Conservation (phyloP, 2,797 vertebrate species). For the Anolis apletophallus region DNA sequence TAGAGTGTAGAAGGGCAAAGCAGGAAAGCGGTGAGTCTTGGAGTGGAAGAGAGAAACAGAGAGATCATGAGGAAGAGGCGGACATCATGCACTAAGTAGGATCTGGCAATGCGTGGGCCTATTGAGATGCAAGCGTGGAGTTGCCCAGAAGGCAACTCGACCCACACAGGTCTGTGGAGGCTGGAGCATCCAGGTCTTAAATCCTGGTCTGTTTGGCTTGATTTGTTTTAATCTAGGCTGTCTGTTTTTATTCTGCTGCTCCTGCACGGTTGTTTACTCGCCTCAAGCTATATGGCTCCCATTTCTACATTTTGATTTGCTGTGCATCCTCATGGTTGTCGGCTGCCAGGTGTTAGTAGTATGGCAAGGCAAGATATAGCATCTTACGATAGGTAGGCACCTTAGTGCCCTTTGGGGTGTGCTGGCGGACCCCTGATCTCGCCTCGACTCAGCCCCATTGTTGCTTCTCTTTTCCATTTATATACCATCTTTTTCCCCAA, state of each 20-base stretch:
- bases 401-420: background rate
- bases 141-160: background rate
- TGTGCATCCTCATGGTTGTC: background rate
- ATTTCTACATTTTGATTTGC: background rate
- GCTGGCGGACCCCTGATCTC: background rate
- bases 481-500: too few relatives aligned
- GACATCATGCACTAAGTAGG: background rate
- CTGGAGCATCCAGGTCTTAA: background rate
- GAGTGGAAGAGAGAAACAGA: too few relatives aligned
- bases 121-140: background rate
- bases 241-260: background rate
- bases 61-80: background rate
- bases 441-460: too few relatives aligned
- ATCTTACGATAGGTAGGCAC: background rate
- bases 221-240: background rate
- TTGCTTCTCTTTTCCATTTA: too few relatives aligned
- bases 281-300: constrained; percentile 1
- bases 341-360: background rate
- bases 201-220: background rate
- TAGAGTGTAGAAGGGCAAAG: background rate
- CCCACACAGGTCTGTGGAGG: background rate
- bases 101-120: background rate
- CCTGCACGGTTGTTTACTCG: background rate
- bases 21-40: background rate
- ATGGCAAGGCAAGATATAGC: background rate